phyloP scores from a whole-genome alignment of 2,888 invertebrate species.

The Amiota minor region DNA sequence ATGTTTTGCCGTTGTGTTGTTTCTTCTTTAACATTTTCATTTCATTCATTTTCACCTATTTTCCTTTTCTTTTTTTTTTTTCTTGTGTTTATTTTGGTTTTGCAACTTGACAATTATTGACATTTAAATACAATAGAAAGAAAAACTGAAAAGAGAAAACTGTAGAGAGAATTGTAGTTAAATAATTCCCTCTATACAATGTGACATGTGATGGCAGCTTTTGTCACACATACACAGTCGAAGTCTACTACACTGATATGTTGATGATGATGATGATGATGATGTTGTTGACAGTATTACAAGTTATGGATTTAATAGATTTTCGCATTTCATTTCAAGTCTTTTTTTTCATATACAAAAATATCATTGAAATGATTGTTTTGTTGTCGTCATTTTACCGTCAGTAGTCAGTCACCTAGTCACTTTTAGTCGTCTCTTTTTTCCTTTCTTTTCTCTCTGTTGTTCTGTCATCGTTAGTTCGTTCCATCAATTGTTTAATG shows the following conservation, averaged over 20 bases:
- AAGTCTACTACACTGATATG: background rate
- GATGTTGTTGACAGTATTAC: background rate
- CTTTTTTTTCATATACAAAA: background rate
- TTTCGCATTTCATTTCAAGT: background rate
- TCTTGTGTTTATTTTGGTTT: background rate
- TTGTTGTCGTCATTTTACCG: too few relatives aligned
- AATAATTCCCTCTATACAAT: slow-evolving; percentile 17
- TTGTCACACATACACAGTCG: background rate
- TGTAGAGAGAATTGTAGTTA: background rate
- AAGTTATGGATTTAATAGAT: background rate
- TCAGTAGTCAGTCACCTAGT: too few relatives aligned
- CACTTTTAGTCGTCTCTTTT: too few relatives aligned
- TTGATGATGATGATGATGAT: background rate
- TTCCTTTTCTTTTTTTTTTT: too few relatives aligned
- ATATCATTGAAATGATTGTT: too few relatives aligned
- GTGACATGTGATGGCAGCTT: slow-evolving; percentile 22
- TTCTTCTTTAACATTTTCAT: too few relatives aligned
- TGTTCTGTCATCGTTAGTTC: too few relatives aligned
- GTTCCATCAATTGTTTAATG: too few relatives aligned
- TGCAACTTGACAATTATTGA: slow-evolving; percentile 14
- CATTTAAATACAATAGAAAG: slow-evolving; percentile 18
- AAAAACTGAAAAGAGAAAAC: background rate
- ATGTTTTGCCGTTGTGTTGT: too few relatives aligned
- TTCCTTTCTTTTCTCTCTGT: too few relatives aligned
- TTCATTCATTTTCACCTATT: too few relatives aligned